Conservation (phyloP, 2,113 vertebrate genomes). For the Nycticryphes semicollaris region DNA sequence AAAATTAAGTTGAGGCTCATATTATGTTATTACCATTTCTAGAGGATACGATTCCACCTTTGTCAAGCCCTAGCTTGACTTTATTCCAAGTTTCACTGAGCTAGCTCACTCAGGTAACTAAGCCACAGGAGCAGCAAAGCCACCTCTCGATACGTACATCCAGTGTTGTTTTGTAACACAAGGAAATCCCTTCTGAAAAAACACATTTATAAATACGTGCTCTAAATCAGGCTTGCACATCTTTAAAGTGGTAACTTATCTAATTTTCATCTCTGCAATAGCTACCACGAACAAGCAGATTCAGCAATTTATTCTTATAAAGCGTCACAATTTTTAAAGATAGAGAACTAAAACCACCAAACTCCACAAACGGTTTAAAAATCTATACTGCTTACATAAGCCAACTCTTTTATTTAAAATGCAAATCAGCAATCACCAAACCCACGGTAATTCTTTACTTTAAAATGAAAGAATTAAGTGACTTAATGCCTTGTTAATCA, state of each 20-base stretch:
- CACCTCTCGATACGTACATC: neutral
- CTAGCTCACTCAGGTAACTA: neutral
- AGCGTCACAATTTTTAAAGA: neutral
- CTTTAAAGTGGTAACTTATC: neutral
- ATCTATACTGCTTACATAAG: neutral
- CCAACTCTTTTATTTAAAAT: neutral
- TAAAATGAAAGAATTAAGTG: constrained; percentile 23
- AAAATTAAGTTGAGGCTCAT: neutral
- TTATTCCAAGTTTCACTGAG: neutral
- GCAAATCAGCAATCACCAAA: neutral
- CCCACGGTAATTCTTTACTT: neutral
- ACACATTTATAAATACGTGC: neutral
- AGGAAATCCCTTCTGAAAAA: neutral
- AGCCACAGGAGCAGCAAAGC: neutral
- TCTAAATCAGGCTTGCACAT: neutral
- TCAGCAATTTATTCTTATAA: neutral
- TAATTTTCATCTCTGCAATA: neutral
- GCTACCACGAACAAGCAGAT: neutral
- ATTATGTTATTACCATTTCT: neutral
- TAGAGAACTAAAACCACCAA: neutral
- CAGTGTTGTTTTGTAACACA: neutral
- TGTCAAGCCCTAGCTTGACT: neutral
- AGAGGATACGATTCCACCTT: neutral
- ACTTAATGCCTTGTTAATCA: constrained; percentile 17
- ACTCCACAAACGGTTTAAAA: neutral